These are phyloP conservation scores for Sapayoa aenigma DNA, from an alignment of 2,113 vertebrate species.

Conservation along the genomic window DNA sequence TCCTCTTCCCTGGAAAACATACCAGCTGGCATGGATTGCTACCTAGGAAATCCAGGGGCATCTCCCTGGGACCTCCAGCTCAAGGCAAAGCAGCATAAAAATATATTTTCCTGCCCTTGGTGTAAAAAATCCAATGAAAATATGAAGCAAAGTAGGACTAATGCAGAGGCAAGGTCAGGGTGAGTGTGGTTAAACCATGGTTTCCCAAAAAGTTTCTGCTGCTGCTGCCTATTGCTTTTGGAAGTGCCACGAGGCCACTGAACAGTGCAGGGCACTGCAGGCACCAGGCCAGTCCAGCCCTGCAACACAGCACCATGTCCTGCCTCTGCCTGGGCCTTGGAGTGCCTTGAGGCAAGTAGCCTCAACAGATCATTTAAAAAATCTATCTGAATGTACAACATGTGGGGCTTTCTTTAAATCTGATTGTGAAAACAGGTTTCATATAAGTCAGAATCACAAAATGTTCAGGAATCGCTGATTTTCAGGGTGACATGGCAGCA, in stretches of 20 bases:
- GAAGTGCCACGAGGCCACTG: not conserved
- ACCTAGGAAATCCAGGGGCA: not conserved
- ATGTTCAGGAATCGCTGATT: not conserved
- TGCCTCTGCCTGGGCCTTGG: not conserved
- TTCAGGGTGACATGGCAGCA: not conserved
- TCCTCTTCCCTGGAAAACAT: not conserved
- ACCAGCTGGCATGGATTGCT: not conserved
- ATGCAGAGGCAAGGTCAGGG: not conserved
- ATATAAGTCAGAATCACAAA: not conserved
- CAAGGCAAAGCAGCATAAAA: not conserved
- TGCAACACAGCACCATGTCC: rapidly evolving
- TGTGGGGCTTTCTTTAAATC: not conserved
- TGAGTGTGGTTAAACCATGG: not conserved
- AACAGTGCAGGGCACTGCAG: not conserved
- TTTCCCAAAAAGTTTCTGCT: not conserved
- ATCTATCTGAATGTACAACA: not conserved
- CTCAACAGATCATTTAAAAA: not conserved
- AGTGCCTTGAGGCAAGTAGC: not conserved
- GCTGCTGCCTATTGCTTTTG: not conserved
- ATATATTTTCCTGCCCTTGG: not conserved
- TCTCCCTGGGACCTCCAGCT: not conserved
- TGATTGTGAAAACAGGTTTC: not conserved
- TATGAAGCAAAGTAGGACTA: not conserved
- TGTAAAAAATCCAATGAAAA: not conserved
- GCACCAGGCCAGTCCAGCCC: not conserved